phyloP scores from a whole-genome alignment of 2,888 invertebrate species.

The Drosophila paranaensis region DNA sequence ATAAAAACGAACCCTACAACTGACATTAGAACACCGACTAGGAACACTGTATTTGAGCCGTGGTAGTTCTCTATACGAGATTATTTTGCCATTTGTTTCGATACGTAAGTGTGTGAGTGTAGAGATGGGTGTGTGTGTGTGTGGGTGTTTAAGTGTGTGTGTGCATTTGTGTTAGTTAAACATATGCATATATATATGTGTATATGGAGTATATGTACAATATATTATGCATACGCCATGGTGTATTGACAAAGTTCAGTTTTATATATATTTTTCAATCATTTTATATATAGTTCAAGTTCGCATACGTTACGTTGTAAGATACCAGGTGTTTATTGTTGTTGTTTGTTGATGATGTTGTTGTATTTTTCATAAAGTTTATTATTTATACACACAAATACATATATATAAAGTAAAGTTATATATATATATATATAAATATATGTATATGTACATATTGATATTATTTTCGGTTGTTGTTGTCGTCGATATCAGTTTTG shows the following conservation, averaged over 20 bases:
- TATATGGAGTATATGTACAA: slow-evolving; percentile 14
- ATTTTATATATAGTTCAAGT: slow-evolving; percentile 27
- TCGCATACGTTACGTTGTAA: slow-evolving; percentile 59
- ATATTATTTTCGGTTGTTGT: slow-evolving; percentile 36
- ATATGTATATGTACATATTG: slow-evolving; percentile 3
- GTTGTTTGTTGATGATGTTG: slow-evolving; percentile 26
- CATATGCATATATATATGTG: slow-evolving; percentile 24
- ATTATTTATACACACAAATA: slow-evolving; percentile 22
- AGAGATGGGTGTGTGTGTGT: slow-evolving; percentile 11
- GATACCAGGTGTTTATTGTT: slow-evolving; percentile 47
- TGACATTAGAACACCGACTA: slow-evolving; percentile 99
- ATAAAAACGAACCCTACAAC: slow-evolving; percentile 99
- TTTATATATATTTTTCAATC: slow-evolving; percentile 9
- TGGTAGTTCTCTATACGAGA: slow-evolving; percentile 94
- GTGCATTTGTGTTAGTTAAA: slow-evolving; percentile 9
- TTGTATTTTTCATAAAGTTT: slow-evolving; percentile 15
- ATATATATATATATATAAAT: background rate
- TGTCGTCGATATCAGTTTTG: slow-evolving; percentile 66
- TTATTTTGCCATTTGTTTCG: slow-evolving; percentile 62
- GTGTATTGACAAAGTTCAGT: slow-evolving; percentile 32
- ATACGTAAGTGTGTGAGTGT: slow-evolving; percentile 21
- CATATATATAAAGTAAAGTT: background rate
- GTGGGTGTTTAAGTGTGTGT: background rate
- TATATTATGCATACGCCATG: slow-evolving; percentile 54
- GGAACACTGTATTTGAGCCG: slow-evolving; percentile 98